A percentile compares a stretch with the other conserved stretches of the same genome.
Evolutionary conservation across 2,888 invertebrate species (phyloP).

Genomic region (Dorcus parallelipipedus): DNA sequence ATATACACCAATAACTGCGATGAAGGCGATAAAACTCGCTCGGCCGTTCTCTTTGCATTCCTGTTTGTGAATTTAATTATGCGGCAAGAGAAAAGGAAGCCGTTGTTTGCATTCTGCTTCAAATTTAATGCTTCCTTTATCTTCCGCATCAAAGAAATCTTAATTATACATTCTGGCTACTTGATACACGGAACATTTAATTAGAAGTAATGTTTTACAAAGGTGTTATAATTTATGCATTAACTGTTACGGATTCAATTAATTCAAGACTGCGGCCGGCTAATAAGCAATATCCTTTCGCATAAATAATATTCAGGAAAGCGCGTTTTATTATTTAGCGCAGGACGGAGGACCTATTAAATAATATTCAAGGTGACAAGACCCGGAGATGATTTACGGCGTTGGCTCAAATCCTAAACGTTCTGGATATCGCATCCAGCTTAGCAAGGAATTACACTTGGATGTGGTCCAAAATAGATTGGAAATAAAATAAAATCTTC

Average conservation of each 20-base stretch:
- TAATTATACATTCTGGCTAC: not conserved
- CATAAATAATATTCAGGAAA: not conserved
- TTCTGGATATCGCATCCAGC: conserved; percentile 5
- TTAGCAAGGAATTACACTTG: conserved; percentile 4
- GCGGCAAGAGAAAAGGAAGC: not conserved
- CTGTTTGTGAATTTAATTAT: not conserved
- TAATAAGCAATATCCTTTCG: not conserved
- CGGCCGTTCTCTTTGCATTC: too few relatives aligned
- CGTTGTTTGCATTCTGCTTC: not conserved
- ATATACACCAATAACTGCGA: too few relatives aligned
- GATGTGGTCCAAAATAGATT: conserved; percentile 2
- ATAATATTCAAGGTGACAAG: too few relatives aligned
- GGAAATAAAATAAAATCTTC: not conserved
- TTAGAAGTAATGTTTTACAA: not conserved
- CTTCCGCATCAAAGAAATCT: not conserved
- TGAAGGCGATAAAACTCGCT: too few relatives aligned
- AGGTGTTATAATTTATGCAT: conserved; percentile 2
- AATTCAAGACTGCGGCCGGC: not conserved
- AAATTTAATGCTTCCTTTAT: not conserved
- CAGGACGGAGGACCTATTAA: not conserved
- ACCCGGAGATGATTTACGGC: not conserved
- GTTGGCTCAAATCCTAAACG: conserved; percentile 6
- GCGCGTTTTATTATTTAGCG: conserved; percentile 1
- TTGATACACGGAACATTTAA: not conserved
- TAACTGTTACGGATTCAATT: not conserved